Conservation (phyloP, 2,113 vertebrate genomes). For the Candoia aspera region DNA sequence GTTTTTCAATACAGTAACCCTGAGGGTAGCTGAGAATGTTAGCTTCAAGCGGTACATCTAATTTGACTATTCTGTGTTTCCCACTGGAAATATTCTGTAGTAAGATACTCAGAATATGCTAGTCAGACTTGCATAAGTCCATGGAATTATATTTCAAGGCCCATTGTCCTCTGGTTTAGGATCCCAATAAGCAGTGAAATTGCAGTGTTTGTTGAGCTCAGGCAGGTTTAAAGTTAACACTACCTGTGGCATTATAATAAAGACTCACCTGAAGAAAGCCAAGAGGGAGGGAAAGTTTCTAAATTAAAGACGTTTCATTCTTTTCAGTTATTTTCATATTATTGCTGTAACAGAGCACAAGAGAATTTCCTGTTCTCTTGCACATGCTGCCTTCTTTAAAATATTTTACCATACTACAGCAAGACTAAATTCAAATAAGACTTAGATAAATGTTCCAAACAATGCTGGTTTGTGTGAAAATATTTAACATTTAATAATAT, state of each 20-base stretch:
- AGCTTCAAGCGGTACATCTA: not conserved
- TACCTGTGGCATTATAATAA: slow-evolving; percentile 16
- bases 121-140: not conserved
- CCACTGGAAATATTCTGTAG: accelerated
- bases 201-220: slow-evolving; percentile 6
- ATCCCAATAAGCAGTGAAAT: slow-evolving; percentile 10
- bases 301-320: slow-evolving; percentile 8
- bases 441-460: not conserved
- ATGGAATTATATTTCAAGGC: not conserved
- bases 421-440: not conserved
- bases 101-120: not conserved
- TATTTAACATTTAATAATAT: not conserved
- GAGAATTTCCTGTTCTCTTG: slow-evolving; percentile 8
- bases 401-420: not conserved
- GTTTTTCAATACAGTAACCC: slow-evolving; percentile 2
- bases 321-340: slow-evolving; percentile 16
- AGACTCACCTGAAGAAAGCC: slow-evolving; percentile 5
- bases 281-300: not conserved
- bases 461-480: not conserved
- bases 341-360: slow-evolving; percentile 23
- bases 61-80: slow-evolving; percentile 7
- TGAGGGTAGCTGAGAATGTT: not conserved
- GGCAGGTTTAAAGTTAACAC: not conserved
- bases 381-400: not conserved
- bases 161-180: not conserved